These are phyloP conservation scores for Rhinolophus sinicus DNA, from an alignment of 2,113 vertebrate genomes.

Conservation along the genomic window DNA sequence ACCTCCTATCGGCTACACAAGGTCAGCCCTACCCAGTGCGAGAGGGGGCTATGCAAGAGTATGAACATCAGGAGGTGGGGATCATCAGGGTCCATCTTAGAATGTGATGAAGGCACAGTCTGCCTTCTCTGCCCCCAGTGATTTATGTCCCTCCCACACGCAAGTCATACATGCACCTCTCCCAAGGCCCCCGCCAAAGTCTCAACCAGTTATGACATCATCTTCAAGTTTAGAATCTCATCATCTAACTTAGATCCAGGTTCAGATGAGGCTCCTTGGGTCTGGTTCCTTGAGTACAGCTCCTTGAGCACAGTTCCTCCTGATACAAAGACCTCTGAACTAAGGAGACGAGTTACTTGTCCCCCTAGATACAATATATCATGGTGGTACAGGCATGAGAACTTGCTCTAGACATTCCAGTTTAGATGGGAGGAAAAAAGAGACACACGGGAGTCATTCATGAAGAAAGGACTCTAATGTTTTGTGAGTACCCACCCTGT, in stretches of 20 bases:
- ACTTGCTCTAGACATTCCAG: background rate
- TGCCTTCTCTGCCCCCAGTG: background rate
- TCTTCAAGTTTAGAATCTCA: background rate
- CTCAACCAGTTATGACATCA: background rate
- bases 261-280: background rate
- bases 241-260: background rate
- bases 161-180: background rate
- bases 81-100: background rate
- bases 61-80: background rate
- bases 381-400: background rate
- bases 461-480: background rate
- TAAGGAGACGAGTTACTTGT: background rate
- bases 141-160: background rate
- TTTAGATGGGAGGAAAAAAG: background rate
- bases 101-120: background rate
- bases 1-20: background rate
- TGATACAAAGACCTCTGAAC: background rate
- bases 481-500: background rate
- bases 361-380: background rate
- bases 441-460: background rate
- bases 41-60: background rate
- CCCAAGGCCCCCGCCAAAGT: background rate
- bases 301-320: background rate
- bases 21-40: background rate
- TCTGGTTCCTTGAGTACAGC: background rate